Conservation (phyloP, 2,888 invertebrate species). For the Drosophila percnosoma region DNA sequence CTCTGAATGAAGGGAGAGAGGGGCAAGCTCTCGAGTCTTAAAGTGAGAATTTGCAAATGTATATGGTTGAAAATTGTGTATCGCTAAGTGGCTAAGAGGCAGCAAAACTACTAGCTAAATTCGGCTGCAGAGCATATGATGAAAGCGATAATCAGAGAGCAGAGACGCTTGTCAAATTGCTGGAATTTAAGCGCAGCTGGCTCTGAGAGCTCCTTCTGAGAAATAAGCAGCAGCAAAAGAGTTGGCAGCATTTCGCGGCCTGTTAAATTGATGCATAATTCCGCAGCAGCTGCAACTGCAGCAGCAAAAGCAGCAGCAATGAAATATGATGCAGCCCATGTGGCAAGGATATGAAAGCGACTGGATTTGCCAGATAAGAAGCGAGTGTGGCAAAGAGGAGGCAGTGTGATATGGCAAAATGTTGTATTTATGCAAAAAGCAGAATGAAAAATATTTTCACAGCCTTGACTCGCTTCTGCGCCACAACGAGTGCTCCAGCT, state of each 20-base stretch:
- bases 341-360: slow-evolving; percentile 73
- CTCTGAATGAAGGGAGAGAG: slow-evolving; percentile 9
- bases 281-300: slow-evolving; percentile 44
- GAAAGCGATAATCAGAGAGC: slow-evolving; percentile 44
- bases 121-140: slow-evolving; percentile 58
- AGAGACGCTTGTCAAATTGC: slow-evolving; percentile 67
- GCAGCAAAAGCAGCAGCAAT: slow-evolving; percentile 38
- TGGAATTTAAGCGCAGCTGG: slow-evolving; percentile 61
- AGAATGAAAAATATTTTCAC: slow-evolving; percentile 74
- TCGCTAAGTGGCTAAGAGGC: slow-evolving; percentile 35
- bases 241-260: slow-evolving; percentile 68
- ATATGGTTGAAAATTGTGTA: slow-evolving; percentile 55
- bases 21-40: slow-evolving; percentile 14
- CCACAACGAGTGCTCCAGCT: slow-evolving; percentile 37
- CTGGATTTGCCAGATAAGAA: slow-evolving; percentile 52
- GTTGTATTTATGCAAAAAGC: slow-evolving; percentile 76
- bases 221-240: slow-evolving; percentile 12
- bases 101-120: slow-evolving; percentile 25
- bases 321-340: slow-evolving; percentile 72
- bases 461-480: slow-evolving; percentile 75
- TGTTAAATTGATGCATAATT: slow-evolving; percentile 76
- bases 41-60: not conserved
- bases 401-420: slow-evolving; percentile 50
- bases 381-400: slow-evolving; percentile 1
- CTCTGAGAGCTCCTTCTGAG: slow-evolving; percentile 1